These are phyloP conservation scores for Amyelois transitella DNA, from an alignment of 1,140 invertebrate genomes.

Conservation along the genomic window DNA sequence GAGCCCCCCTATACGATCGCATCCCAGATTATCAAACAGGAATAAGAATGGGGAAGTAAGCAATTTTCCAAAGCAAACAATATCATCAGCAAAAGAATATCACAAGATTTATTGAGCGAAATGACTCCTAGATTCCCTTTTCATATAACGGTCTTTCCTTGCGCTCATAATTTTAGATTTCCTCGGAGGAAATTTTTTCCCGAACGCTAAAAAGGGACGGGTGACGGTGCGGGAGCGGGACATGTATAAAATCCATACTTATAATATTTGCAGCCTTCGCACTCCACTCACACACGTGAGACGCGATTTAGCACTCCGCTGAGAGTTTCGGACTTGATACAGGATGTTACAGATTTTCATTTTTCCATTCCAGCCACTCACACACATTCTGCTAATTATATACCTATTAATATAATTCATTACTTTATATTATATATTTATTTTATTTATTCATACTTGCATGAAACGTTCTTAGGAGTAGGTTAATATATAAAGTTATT, in stretches of 20 bases:
- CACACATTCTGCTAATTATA: not conserved
- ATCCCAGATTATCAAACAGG: constrained; percentile 1
- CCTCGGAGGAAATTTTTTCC: constrained; percentile 62
- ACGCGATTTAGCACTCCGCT: constrained; percentile 58
- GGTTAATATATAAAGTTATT: no score
- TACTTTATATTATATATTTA: no score
- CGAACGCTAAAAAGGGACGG: constrained; percentile 39
- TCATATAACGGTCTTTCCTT: constrained; percentile 45
- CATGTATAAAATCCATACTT: constrained; percentile 69
- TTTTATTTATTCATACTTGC: no score
- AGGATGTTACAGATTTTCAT: constrained; percentile 22
- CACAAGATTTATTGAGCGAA: constrained; percentile 40
- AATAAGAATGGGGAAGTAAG: constrained; percentile 12
- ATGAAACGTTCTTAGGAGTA: no score
- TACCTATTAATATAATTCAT: no score
- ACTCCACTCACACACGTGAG: constrained; percentile 46
- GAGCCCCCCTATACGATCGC: not conserved
- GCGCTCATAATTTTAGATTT: constrained; percentile 64
- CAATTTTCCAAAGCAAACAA: constrained; percentile 29
- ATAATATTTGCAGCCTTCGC: constrained; percentile 70
- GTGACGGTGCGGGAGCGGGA: constrained; percentile 41
- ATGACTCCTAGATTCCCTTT: constrained; percentile 42
- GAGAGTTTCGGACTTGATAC: constrained; percentile 55
- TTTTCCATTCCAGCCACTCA: not conserved
- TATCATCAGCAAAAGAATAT: constrained; percentile 23